These are phyloP conservation scores for Proctacanthus coquilletti DNA, from an alignment of 1,140 invertebrate genomes.

Conservation along the genomic window DNA sequence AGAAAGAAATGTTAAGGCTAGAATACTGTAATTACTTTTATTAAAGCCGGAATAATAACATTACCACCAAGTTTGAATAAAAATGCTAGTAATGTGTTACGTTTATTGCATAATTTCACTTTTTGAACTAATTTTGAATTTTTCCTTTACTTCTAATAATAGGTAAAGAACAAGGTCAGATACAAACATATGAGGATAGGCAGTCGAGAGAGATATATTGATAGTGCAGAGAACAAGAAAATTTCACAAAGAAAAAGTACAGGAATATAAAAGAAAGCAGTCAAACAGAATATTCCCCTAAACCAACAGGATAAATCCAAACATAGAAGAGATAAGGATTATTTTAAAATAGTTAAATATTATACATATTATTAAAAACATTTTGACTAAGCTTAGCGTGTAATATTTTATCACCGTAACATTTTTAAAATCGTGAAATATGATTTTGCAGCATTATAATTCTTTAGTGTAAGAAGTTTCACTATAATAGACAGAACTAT, in stretches of 20 bases:
- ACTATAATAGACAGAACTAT: too few species aligned
- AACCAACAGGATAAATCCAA: background rate
- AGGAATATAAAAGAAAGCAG: background rate
- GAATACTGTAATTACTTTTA: too few species aligned
- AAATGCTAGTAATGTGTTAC: background rate
- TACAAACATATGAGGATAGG: constrained; percentile 1
- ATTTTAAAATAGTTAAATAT: too few species aligned
- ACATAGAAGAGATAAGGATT: background rate
- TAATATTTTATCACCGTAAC: too few species aligned
- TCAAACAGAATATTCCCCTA: background rate
- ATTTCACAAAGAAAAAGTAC: background rate
- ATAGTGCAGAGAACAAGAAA: background rate
- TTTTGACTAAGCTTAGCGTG: too few species aligned
- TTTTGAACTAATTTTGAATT: background rate
- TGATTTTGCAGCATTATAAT: too few species aligned
- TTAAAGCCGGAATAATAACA: too few species aligned
- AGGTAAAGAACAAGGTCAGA: background rate
- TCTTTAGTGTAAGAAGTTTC: too few species aligned
- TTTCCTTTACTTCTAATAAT: background rate
- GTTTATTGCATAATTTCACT: background rate
- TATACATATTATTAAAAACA: too few species aligned
- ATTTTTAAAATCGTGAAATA: too few species aligned
- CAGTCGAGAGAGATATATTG: background rate
- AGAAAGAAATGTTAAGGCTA: too few species aligned
- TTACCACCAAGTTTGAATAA: constrained; percentile 1